phyloP scores from a whole-genome alignment of 1,140 invertebrate genomes.

The Saccostrea glomerata region DNA sequence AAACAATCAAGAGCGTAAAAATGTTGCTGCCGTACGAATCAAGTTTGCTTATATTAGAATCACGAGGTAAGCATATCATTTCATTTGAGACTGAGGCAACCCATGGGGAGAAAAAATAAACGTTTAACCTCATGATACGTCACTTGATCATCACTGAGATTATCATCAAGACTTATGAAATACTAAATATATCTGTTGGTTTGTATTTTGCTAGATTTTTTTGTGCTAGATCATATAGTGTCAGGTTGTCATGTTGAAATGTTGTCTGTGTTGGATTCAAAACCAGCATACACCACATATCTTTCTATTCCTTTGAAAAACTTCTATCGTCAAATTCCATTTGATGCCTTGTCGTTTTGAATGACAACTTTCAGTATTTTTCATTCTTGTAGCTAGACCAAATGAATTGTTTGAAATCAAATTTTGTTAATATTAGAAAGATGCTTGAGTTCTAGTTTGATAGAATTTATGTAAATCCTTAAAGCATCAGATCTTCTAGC shows the following conservation, averaged over 20 bases:
- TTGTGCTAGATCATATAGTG: background rate
- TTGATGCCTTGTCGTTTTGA: slow-evolving; percentile 8
- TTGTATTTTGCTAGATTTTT: slow-evolving; percentile 1
- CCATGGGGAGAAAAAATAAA: no score
- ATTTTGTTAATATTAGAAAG: background rate
- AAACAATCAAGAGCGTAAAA: no score
- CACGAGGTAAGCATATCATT: no score
- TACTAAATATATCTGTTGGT: background rate
- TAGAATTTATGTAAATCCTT: background rate
- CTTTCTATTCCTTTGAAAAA: slow-evolving; percentile 21
- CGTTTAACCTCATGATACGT: no score
- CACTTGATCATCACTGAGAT: no score
- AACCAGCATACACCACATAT: slow-evolving; percentile 42
- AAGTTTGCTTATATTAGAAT: no score
- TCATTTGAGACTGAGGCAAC: no score
- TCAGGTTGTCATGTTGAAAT: background rate
- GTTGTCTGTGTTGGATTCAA: background rate
- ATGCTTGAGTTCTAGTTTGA: background rate
- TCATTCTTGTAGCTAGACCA: background rate
- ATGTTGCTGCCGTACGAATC: no score
- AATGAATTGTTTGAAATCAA: slow-evolving; percentile 5
- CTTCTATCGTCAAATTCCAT: slow-evolving; percentile 36
- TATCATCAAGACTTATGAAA: no score
- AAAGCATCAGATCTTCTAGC: background rate
- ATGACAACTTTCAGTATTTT: background rate